Conservation (phyloP, 2,797 vertebrate genomes). For the Pogonophryne albipinna region DNA sequence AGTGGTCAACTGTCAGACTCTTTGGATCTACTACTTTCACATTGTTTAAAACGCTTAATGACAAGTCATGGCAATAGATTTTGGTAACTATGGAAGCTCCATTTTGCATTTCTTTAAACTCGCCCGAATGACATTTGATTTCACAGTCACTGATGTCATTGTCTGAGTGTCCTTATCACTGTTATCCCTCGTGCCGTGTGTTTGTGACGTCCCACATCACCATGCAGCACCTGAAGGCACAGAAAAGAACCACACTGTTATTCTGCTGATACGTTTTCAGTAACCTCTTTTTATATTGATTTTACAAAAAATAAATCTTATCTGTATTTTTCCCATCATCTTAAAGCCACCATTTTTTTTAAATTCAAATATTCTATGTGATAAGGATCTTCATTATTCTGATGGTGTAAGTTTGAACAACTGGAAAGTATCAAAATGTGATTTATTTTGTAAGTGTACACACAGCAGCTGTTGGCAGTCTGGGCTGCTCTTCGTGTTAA, state of each 20-base stretch:
- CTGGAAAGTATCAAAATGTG: background rate
- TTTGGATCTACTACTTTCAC: constrained; percentile 80
- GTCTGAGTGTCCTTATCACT: constrained; percentile 24
- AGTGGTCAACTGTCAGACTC: constrained; percentile 21
- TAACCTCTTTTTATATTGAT: background rate
- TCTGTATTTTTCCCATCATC: background rate
- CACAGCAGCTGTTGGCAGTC: background rate
- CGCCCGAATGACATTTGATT: constrained; percentile 53
- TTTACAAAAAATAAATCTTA: background rate
- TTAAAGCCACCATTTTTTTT: background rate
- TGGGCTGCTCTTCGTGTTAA: background rate
- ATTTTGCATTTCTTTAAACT: constrained; percentile 13
- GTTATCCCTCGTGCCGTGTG: constrained; percentile 5
- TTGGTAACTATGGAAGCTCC: background rate
- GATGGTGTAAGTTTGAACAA: background rate
- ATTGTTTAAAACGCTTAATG: constrained; percentile 28
- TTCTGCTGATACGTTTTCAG: background rate
- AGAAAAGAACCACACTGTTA: too few species aligned
- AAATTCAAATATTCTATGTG: background rate
- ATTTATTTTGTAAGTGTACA: too few species aligned
- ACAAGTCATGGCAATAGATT: background rate
- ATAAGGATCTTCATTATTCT: background rate
- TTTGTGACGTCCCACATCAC: constrained; percentile 24
- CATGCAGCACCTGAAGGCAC: background rate
- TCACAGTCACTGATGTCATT: constrained; percentile 36